Percentiles rank a stretch among this genome's conserved stretches.
phyloP scores from a whole-genome alignment of 1,140 invertebrate species.

The Zaprionus nigranus region DNA sequence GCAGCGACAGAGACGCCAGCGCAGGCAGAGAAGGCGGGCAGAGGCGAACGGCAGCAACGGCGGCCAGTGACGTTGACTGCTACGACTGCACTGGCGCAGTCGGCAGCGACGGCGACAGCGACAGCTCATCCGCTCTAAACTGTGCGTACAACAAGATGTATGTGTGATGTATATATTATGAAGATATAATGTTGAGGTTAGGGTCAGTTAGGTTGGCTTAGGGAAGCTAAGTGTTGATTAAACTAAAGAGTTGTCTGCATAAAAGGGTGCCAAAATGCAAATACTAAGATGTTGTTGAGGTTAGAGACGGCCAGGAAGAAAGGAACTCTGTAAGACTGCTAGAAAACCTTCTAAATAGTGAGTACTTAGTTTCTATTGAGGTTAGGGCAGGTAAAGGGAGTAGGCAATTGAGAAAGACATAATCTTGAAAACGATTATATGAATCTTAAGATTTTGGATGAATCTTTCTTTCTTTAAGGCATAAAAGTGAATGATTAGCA shows the following conservation, averaged over 20 bases:
- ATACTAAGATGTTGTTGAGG: not conserved
- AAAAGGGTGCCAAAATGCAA: not conserved
- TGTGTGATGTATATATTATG: not conserved
- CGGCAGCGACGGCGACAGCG: slow-evolving; percentile 17
- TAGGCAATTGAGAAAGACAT: not conserved
- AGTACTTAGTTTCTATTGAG: too few relatives aligned
- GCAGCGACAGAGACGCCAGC: not conserved
- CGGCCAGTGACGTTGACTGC: slow-evolving; percentile 31
- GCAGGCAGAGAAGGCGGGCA: slow-evolving; percentile 27
- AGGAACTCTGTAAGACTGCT: too few relatives aligned
- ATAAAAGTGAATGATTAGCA: too few relatives aligned
- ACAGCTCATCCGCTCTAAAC: slow-evolving; percentile 65
- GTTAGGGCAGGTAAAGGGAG: not conserved
- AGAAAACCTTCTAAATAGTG: too few relatives aligned
- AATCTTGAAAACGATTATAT: not conserved
- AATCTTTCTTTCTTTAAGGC: not conserved
- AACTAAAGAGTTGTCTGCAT: not conserved
- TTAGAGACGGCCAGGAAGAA: not conserved
- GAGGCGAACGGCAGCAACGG: slow-evolving; percentile 19
- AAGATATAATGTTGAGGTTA: slow-evolving; percentile 2
- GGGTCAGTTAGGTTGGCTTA: not conserved
- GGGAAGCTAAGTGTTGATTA: not conserved
- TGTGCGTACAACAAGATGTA: slow-evolving; percentile 3
- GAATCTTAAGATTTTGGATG: not conserved
- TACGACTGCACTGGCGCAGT: slow-evolving; percentile 14